Evolutionary conservation across 2,888 invertebrate genomes (phyloP).

Genomic region (Ptychoptera contaminata): DNA sequence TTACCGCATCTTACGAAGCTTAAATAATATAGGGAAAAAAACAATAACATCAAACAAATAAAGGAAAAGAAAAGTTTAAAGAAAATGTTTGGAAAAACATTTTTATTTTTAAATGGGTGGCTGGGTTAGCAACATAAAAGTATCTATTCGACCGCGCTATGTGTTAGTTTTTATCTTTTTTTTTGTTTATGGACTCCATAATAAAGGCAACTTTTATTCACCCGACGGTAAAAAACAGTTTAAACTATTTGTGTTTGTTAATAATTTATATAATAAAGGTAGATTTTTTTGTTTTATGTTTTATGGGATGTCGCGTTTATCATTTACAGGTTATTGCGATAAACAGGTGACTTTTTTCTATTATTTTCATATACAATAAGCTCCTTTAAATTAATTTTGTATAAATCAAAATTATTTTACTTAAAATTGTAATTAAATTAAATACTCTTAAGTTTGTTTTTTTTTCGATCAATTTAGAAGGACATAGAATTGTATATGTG

Average conservation of each 20-base stretch:
- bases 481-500: no score
- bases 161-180: neutral
- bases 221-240: neutral
- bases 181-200: neutral
- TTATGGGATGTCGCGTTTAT: no score
- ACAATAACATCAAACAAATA: neutral
- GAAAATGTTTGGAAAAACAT: neutral
- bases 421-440: no score
- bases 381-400: neutral
- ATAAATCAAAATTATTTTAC: neutral
- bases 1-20: no score
- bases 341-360: no score
- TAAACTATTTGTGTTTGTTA: neutral
- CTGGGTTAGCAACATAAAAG: no score
- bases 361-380: no score
- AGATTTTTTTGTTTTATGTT: neutral
- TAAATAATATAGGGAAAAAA: no score
- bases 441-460: no score
- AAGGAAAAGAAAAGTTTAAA: neutral
- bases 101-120: no score
- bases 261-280: neutral
- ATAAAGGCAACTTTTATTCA: neutral
- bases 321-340: no score
- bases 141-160: neutral
- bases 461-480: no score